Conservation (phyloP, 2,888 invertebrate species). For the Lordiphosa fenestrarum region DNA sequence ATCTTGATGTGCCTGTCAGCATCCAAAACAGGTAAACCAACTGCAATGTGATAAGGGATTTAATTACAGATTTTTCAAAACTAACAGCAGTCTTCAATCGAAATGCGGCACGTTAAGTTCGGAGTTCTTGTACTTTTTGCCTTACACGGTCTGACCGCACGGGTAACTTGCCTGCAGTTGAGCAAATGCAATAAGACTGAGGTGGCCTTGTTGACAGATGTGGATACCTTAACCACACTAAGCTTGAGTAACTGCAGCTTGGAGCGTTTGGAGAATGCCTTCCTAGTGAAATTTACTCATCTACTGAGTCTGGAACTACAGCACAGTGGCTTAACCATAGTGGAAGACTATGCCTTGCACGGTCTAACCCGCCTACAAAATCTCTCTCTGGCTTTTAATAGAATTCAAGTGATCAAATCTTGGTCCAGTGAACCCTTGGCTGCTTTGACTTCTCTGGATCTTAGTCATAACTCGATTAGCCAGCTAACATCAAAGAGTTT, state of each 20-base stretch:
- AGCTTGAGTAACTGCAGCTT: slow-evolving; percentile 67
- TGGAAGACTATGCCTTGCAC: slow-evolving; percentile 75
- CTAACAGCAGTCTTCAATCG: slow-evolving; percentile 33
- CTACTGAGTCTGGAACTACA: slow-evolving; percentile 68
- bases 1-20: slow-evolving; percentile 61
- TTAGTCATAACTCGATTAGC: slow-evolving; percentile 72
- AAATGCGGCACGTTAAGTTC: slow-evolving; percentile 35
- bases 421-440: slow-evolving; percentile 76
- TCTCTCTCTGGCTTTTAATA: slow-evolving; percentile 75
- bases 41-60: slow-evolving; percentile 64
- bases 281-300: slow-evolving; percentile 65
- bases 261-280: slow-evolving; percentile 68
- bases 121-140: slow-evolving; percentile 15
- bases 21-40: slow-evolving; percentile 15
- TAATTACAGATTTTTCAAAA: slow-evolving; percentile 17
- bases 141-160: slow-evolving; percentile 7
- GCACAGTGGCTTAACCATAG: slow-evolving; percentile 56
- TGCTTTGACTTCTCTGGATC: slow-evolving; percentile 67
- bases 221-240: slow-evolving; percentile 44
- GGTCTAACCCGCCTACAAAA: slow-evolving; percentile 69
- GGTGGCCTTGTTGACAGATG: slow-evolving; percentile 30
- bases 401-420: slow-evolving; percentile 67
- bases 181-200: slow-evolving; percentile 51
- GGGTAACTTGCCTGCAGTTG: slow-evolving; percentile 33
- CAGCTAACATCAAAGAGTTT: slow-evolving; percentile 60